phyloP scores from a whole-genome alignment of 2,113 vertebrate genomes.

The Pongo abelii region DNA sequence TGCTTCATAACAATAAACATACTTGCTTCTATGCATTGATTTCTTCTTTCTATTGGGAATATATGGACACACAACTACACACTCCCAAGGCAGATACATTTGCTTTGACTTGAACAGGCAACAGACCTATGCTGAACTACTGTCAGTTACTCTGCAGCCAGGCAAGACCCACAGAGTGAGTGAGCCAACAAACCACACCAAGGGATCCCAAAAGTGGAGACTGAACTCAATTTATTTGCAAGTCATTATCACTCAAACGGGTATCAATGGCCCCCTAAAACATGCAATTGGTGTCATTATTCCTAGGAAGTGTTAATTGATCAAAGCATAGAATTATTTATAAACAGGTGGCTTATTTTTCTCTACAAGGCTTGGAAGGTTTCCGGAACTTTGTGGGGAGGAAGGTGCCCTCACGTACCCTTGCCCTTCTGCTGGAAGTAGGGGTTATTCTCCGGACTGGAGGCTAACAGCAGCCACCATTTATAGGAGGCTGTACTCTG shows the following conservation, averaged over 20 bases:
- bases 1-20: constrained; percentile 56
- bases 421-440: background rate
- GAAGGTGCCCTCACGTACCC: background rate
- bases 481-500: background rate
- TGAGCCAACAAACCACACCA: background rate
- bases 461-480: background rate
- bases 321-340: constrained; percentile 21
- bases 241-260: constrained; percentile 36
- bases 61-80: background rate
- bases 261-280: constrained; percentile 10
- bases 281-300: background rate
- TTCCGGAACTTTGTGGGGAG: background rate
- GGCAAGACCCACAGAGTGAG: background rate
- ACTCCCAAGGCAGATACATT: background rate
- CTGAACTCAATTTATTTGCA: constrained; percentile 36
- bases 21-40: constrained; percentile 64
- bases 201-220: background rate
- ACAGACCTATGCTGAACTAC: background rate
- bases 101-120: background rate
- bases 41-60: constrained; percentile 66
- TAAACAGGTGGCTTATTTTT: background rate
- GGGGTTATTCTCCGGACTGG: background rate
- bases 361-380: background rate
- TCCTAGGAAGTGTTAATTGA: constrained; percentile 35
- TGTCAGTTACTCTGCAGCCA: background rate